Evolutionary conservation across 2,888 invertebrate species (phyloP).

Genomic region (Eilema sororculum): DNA sequence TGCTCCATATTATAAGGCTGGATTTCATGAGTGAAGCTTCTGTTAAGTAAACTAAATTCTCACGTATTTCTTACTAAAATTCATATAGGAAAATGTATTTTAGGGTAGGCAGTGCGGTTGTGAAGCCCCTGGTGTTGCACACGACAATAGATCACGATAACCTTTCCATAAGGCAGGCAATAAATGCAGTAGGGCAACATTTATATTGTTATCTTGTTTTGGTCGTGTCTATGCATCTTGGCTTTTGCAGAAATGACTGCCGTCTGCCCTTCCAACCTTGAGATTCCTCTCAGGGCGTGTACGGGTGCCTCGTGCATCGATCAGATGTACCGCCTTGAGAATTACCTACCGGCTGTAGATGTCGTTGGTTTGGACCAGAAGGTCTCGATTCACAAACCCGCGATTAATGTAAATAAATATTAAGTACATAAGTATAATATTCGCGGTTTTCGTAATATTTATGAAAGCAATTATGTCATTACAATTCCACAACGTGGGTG

Average conservation of each 20-base stretch:
- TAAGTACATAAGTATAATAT: neutral
- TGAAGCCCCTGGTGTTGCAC: too few relatives aligned
- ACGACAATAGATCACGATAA: too few relatives aligned
- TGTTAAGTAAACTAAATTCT: neutral
- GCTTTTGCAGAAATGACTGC: neutral
- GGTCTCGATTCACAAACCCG: neutral
- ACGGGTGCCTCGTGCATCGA: neutral
- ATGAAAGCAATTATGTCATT: constrained; percentile 48
- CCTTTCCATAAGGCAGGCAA: too few relatives aligned
- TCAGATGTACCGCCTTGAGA: neutral
- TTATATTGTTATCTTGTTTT: too few relatives aligned
- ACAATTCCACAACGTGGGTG: constrained; percentile 50
- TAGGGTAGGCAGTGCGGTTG: too few relatives aligned
- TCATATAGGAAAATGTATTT: too few relatives aligned
- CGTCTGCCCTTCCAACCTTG: neutral
- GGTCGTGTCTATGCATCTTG: too few relatives aligned
- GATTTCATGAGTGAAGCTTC: neutral
- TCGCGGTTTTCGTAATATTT: constrained; percentile 30
- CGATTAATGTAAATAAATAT: constrained; percentile 11
- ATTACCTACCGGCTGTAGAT: neutral
- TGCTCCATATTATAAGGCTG: neutral
- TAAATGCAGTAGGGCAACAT: too few relatives aligned
- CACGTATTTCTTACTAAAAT: neutral
- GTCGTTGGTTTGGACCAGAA: neutral
- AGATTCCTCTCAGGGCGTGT: too few relatives aligned